Conservation (phyloP, 2,888 invertebrate genomes). For the Drosophila falleni region DNA sequence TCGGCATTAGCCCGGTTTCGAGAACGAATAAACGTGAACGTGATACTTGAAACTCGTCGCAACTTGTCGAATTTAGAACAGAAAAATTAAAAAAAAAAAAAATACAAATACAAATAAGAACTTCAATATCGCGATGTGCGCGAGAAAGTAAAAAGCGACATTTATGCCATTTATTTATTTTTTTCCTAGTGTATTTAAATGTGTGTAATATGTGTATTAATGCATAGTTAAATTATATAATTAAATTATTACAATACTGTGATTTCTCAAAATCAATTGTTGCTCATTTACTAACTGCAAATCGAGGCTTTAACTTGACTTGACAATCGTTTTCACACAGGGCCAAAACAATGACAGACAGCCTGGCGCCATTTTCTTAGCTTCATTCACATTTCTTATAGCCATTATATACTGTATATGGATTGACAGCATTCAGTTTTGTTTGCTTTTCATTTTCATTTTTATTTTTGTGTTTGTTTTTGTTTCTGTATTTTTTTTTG, state of each 20-base stretch:
- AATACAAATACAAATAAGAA: neutral
- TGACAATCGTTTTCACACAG: neutral
- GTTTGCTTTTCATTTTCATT: constrained; percentile 44
- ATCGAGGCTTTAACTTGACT: neutral
- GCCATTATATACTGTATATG: constrained; percentile 11
- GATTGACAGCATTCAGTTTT: constrained; percentile 21
- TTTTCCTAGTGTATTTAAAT: constrained; percentile 33
- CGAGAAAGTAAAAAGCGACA: constrained; percentile 34
- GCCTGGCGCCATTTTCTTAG: constrained; percentile 50
- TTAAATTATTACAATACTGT: no score
- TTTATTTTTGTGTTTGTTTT: constrained; percentile 5
- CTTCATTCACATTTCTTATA: neutral
- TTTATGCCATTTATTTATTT: neutral
- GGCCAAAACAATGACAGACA: constrained; percentile 40
- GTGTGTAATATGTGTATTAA: constrained; percentile 1
- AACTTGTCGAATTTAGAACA: constrained; percentile 36
- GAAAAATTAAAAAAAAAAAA: neutral
- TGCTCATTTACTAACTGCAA: constrained; percentile 20
- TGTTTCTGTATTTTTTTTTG: neutral
- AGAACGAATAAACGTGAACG: neutral
- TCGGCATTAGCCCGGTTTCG: constrained; percentile 18
- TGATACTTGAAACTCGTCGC: constrained; percentile 29
- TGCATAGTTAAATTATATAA: neutral
- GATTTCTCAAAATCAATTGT: constrained; percentile 26
- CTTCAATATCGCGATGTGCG: constrained; percentile 12